Evolutionary conservation across 2,888 invertebrate genomes (phyloP), one percentile per base, ranked within the genome.

Genomic region (Phalangium opilio): DNA sequence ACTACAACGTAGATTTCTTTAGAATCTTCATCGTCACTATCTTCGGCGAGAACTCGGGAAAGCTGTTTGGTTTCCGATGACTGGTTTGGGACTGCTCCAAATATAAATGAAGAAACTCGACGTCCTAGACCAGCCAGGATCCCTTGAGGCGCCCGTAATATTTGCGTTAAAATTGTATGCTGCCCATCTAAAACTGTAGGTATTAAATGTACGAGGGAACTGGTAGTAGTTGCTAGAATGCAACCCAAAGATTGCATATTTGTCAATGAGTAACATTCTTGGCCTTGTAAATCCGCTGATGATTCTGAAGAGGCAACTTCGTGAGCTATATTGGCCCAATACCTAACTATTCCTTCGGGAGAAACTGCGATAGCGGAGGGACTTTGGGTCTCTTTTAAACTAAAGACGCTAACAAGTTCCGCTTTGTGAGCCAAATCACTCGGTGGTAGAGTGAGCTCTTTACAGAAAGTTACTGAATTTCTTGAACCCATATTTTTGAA

Each of bases 331-430:
- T 82, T 84, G 0, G 84, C 76, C 93, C 93, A 95, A 67, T 82
- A 91, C n/a, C 91, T 76, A 1, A 89, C 80, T 43, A 81, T 77
- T 33, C 91, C 93, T 63, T 91, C 91, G 1, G 91, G 90, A 1
- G 91, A 90, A 1, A 89, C 86, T 14, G 90, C 89, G 57, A 93
- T 76, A 60, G 87, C 87, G 1, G 85, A 80, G 8, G 87, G 84
- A 64, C 79, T 73, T 74, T 76, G 51, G 4, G 47, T 46, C 12
- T 50, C 45, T 11, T 46, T 47, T 7, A 36, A 46, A 11, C 41
- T 43, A 49, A 87, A 80, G 1, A 91, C 84, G 60, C 83, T 79
- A 7, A 67, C 66, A 19, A 67, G 55, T 17, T 63, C 62, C 5
- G 67, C 66, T 55, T 62, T 63, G 64, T 93, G 91, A 0, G 86